Evolutionary conservation across 1,140 invertebrate species (phyloP), one percentile per base, ranked within the genome.

Genomic region (Cyrtorhinus lividipennis): DNA sequence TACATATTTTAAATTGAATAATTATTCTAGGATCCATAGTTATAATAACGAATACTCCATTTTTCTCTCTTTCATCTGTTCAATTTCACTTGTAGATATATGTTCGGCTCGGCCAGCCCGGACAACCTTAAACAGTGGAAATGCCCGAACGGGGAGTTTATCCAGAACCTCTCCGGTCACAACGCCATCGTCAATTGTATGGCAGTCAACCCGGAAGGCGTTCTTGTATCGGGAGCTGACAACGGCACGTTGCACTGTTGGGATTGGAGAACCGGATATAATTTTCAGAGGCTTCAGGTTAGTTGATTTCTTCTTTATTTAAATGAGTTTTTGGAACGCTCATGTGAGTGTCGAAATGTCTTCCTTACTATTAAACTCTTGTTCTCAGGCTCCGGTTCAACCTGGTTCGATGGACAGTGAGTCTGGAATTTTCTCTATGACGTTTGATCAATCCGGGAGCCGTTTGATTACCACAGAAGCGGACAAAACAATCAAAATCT

Each of bases 51-150:
- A n/a, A n/a, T n/a, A n/a, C n/a, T n/a, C n/a, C n/a, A n/a, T n/a
- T n/a, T n/a, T n/a, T n/a, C n/a, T n/a, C n/a, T n/a, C n/a, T n/a
- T n/a, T n/a, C n/a, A n/a, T n/a, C n/a, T n/a, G n/a, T n/a, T n/a
- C n/a, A n/a, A n/a, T n/a, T n/a, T n/a, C n/a, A n/a, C n/a, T 68
- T 73, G 64, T 68, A 85, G 84, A 63, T 90, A 97, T 72, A 96
- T 94, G 79, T 98, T 99, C 75, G 95, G 92, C 0, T 97, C 93
- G 1, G 96, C 90, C 0, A 97, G 94, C 0, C 92, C 97, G 0
- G 96, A 99, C 73, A 98, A 99, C 72, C 95, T 99, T 61, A 99
- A 99, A 73, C 92, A 99, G 72, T 99, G 96, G 96, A 94, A 91
- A 73, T 96, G 94, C 73, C 95, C 95, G 0, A 93, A 99, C 71